Base-by-base conservation (phyloP, 2,797 vertebrate species). In the Pipistrellus pygmaeus region DNA sequence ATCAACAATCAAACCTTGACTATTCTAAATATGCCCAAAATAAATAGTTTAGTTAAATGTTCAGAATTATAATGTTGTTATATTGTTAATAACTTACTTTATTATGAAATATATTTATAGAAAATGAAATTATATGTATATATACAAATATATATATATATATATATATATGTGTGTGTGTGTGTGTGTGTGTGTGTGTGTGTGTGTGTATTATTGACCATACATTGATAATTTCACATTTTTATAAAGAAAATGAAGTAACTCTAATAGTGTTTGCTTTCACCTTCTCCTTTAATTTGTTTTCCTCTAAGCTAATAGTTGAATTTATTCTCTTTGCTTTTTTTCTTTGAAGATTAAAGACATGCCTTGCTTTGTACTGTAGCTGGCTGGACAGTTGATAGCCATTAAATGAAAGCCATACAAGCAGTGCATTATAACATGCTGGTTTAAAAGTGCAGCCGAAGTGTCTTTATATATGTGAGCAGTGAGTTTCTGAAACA, bases 311-410 rank as follows among this genome's bases (percentile, higher is more conserved):
- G 93, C 72, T 97, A 98, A 97, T 97, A 97, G 96, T 85, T 97
- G 96, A 95, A 97, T 96, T 93, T 95, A 97, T 97, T 98, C 93
- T 66, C 57, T 96, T 96, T 97, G 96, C 93, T 93, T 97, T 96
- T 95, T 88, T 96, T 88, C 89, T 96, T 98, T 98, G 96, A 98
- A 98, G 97, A 98, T 97, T 97, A 98, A 98, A 98, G 96, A 32
- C 78, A 93, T 48, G 51, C 64, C 90, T 97, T 80, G 83, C 93
- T 96, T 97, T 97, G 85, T 95, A 95, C 94, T 95, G n/a, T 66
- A 93, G 88, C 72, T 95, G 73, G 71, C 76, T 90, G 96, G 97
- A 93, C 95, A 97, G 78, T 0, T 97, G 96, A 97, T 96, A 98
- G 81, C 84, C 85, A 98, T 98, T 97, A 97, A 97, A 97, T 82